Base-by-base conservation (phyloP, 2,888 invertebrate genomes). In the Phalera bucephala region DNA sequence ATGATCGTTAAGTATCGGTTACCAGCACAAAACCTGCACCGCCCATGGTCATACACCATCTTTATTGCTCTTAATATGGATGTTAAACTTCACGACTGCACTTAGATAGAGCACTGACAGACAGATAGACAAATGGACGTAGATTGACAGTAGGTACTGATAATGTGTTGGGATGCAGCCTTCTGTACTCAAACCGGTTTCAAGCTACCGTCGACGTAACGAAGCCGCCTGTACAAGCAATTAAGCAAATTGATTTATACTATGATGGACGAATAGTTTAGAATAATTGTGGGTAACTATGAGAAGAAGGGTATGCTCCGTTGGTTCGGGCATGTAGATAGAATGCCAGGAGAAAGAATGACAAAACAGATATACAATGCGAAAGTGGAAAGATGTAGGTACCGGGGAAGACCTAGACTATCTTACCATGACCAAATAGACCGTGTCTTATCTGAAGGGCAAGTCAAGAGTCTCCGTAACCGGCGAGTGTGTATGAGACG, bases 111-210 rank as follows among this genome's bases (percentile, higher is more conserved):
- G 40, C 21, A 46, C 43, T 65, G 73, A 66, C 72, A 68, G 63
- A 59, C 57, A 41, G 60, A 63, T 62, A 69, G 61, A 69, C 64
- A 69, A 69, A 67, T 68, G 56, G 60, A 72, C 65, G 35, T 45
- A 40, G 55, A 64, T 63, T 68, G 72, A 67, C 72, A 59, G 63
- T 33, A 17, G 28, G 33, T 40, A 36, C 45, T 49, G 69, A 60
- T 64, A 60, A 51, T 44, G 38, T 10, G 45, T 36, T n/a, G 3
- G 15, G 9, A 13, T 27, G 15, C 9, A 15, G 27, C n/a, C n/a
- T 3, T 14, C 14, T 8, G n/a, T n/a, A n/a, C n/a, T n/a, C 13
- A 29, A 53, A 56, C 61, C 38, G 36, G 61, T 59, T 56, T 36
- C 31, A 35, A 43, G 34, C 41, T 30, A 29, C 32, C 19, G 31